Evolutionary conservation across 1,140 invertebrate species (phyloP).

Genomic region (Galendromus occidentalis): DNA sequence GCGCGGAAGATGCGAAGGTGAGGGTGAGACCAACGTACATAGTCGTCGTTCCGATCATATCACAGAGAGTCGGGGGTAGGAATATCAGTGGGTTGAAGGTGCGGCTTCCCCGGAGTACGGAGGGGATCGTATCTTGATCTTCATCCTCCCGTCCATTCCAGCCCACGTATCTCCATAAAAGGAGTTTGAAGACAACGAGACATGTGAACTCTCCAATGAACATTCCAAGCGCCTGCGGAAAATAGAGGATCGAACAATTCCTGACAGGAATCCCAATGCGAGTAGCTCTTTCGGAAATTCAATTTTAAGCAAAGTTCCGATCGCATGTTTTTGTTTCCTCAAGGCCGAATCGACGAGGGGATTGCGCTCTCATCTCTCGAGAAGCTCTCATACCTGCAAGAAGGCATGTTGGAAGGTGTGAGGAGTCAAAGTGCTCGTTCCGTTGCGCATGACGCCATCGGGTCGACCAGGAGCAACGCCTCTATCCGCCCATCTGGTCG

Average conservation of each 20-base stretch:
- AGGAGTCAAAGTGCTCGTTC: neutral
- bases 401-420: neutral
- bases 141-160: slow-evolving; percentile 24
- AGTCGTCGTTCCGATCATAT: slow-evolving; percentile 57
- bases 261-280: too few relatives aligned
- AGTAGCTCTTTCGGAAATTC: too few relatives aligned
- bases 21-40: slow-evolving; percentile 78
- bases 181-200: slow-evolving; percentile 46
- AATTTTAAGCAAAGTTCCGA: too few relatives aligned
- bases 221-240: slow-evolving; percentile 53
- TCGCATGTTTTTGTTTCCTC: too few relatives aligned
- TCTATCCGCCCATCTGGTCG: neutral
- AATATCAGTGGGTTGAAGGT: slow-evolving; percentile 56
- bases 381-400: neutral
- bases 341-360: too few relatives aligned
- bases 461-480: neutral
- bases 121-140: slow-evolving; percentile 9
- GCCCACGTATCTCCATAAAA: slow-evolving; percentile 33
- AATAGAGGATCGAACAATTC: neutral
- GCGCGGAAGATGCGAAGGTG: slow-evolving; percentile 82
- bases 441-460: slow-evolving; percentile 1
- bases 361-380: too few relatives aligned
- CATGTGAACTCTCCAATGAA: slow-evolving; percentile 72
- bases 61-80: slow-evolving; percentile 59
- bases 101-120: slow-evolving; percentile 14